phyloP scores from a whole-genome alignment of 1,140 invertebrate species.

The Sycobia sp. region DNA sequence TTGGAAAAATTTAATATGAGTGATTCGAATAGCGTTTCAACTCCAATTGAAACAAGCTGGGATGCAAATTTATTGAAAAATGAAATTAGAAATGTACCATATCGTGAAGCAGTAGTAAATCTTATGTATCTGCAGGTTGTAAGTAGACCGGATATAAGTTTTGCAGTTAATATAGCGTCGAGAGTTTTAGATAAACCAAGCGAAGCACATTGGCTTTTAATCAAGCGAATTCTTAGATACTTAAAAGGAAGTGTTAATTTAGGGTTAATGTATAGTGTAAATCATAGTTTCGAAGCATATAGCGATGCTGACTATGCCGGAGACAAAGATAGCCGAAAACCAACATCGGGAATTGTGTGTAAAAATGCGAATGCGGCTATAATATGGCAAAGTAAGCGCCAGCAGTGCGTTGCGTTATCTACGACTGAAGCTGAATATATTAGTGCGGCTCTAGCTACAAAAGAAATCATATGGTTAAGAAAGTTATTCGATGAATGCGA shows the following conservation, averaged over 20 bases:
- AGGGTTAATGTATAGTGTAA: slow-evolving; percentile 19
- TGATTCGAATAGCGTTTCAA: slow-evolving; percentile 5
- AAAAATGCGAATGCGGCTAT: slow-evolving; percentile 33
- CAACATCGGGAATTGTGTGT: slow-evolving; percentile 26
- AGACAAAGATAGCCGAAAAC: slow-evolving; percentile 13
- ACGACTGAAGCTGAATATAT: slow-evolving; percentile 53
- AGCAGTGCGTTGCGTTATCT: slow-evolving; percentile 36
- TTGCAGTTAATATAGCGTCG: slow-evolving; percentile 14
- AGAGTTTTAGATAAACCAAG: slow-evolving; percentile 8
- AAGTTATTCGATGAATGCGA: slow-evolving; percentile 19
- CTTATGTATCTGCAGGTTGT: slow-evolving; percentile 46
- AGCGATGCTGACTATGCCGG: slow-evolving; percentile 28
- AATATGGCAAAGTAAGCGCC: slow-evolving; percentile 44
- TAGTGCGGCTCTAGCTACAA: slow-evolving; percentile 36
- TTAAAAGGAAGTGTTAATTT: slow-evolving; percentile 29
- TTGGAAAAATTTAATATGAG: slow-evolving; percentile 19
- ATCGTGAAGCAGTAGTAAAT: slow-evolving; percentile 41
- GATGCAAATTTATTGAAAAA: neutral
- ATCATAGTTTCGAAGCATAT: slow-evolving; percentile 2
- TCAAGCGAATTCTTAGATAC: slow-evolving; percentile 26
- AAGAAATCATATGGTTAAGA: slow-evolving; percentile 31
- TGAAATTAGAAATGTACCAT: slow-evolving; percentile 18
- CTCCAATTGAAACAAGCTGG: neutral
- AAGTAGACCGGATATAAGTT: slow-evolving; percentile 48
- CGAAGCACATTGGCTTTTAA: neutral